Evolutionary conservation across 1,140 invertebrate genomes (phyloP), one percentile per base, ranked within the genome.

Genomic region (Zaprionus gabonicus): DNA sequence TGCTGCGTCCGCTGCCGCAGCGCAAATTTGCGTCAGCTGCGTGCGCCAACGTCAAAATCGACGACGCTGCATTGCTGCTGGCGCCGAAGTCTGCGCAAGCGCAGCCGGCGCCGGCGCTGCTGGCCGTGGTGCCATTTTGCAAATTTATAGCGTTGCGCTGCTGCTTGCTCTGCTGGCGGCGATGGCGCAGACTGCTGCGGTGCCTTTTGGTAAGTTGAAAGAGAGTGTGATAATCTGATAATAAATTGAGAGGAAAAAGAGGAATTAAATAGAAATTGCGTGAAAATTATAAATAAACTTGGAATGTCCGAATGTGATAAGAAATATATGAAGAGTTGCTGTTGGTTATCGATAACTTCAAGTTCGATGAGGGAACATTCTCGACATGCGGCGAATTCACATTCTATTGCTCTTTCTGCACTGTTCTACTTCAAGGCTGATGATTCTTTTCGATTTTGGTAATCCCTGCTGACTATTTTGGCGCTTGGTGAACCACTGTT

Each of bases 151-250:
- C 59, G 72, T 71, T 60, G 82, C 73, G 73, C 76, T 79, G 57
- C 58, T 82, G 49, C 51, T 90, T 59, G 72, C 79, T 25, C 64
- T 90, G 56, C 69, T 90, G 58, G 62, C 78, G 41, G 84, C 79
- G 60, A 82, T 85, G 74, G 85, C 90, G 38, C 81, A 90, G 63
- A 90, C 81, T 80, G 85, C 85, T 15, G 68, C 85, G 17, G 85
- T 90, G 63, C 71, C 81, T 55, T 90, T 90, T 58, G 85, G 85
- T 90, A 67, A 82, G 85, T 90, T 55, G 55, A 65, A 25, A 56
- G n/a, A 31, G 13, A n/a, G 41, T 36, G 10, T 49, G n/a, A 20
- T 44, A 34, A 56, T 15, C 31, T 44, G 41, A 46, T 46, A 56
- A 44, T 23, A 23, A 34, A 17, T 27, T 15, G 36, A n/a, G 31